Evolutionary conservation across 2,888 invertebrate species (phyloP), one percentile per base, ranked within the genome.

Genomic region (Parnassius mnemosyne): DNA sequence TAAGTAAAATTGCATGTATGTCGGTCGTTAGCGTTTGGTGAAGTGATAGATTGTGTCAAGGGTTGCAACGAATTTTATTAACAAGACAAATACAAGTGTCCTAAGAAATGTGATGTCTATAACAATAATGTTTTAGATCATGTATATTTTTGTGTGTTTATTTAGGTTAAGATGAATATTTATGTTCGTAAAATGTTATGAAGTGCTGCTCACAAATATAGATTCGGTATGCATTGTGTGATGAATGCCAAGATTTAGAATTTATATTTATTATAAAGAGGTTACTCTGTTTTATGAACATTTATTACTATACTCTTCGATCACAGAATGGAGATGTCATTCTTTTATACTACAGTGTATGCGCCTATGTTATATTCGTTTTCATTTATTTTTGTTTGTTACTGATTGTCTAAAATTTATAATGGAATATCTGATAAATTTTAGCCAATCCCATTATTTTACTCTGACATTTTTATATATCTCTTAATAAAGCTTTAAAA

Each of bases 91-190:
- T 75, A 70, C 74, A 85, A 85, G 83, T 88, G 87, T 89, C 87
- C 89, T 87, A 85, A 82, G 72, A 80, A 87, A 79, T 91, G 90
- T 91, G 90, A 90, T 91, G 89, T 88, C 81, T 82, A 82, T 85
- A 87, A 90, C 90, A 89, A 90, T 90, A 90, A 90, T 83, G 83
- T 89, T 89, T 89, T 85, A 87, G 86, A 89, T 84, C 64, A 81
- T 80, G 80, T 87, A 86, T 90, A 89, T 89, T 89, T 90, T 90
- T 88, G 87, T 90, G 89, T 87, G 85, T 89, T 85, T 89, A 84
- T 85, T 84, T 84, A 86, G 83, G 75, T 77, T 89, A 89, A 85
- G 87, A 73, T 52, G 72, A 79, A 76, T 74, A 75, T 74, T 74
- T 68, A 85, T 88, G 80, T 89, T 87, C 86, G 90, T 80, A 72